Evolutionary conservation across 2,888 invertebrate genomes (phyloP).

Genomic region (Eupithecia subumbrata): DNA sequence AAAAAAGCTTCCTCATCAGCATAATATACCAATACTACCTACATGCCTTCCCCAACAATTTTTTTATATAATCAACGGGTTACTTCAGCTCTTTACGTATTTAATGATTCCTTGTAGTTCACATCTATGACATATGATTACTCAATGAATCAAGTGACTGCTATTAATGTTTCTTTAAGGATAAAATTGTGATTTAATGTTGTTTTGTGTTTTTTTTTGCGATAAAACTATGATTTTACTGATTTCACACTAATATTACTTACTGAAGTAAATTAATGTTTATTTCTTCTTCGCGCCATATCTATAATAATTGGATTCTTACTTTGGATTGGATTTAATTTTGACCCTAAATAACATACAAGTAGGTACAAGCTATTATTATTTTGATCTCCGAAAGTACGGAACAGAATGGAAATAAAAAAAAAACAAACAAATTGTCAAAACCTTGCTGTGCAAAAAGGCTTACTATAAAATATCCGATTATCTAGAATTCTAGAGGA

Average conservation of each 20-base stretch:
- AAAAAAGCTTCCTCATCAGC: neutral
- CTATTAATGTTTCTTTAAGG: constrained; percentile 27
- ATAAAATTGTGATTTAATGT: constrained; percentile 28
- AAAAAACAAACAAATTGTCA: too few relatives aligned
- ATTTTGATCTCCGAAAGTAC: too few relatives aligned
- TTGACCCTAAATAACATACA: neutral
- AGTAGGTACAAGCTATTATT: too few relatives aligned
- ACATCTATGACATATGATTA: constrained; percentile 20
- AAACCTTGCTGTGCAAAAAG: too few relatives aligned
- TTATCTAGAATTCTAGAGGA: too few relatives aligned
- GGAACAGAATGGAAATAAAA: too few relatives aligned
- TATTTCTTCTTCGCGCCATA: neutral
- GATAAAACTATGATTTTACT: constrained; percentile 25
- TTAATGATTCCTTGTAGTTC: neutral
- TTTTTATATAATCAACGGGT: neutral
- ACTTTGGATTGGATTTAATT: neutral
- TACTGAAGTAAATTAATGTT: neutral
- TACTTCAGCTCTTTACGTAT: neutral
- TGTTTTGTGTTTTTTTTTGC: constrained; percentile 30
- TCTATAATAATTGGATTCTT: neutral
- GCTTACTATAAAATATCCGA: too few relatives aligned
- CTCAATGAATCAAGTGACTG: constrained; percentile 6
- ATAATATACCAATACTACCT: neutral
- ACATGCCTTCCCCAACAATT: neutral
- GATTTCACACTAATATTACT: neutral